Conservation (phyloP, 1,140 invertebrate species). For the Penaeus japonicus region DNA sequence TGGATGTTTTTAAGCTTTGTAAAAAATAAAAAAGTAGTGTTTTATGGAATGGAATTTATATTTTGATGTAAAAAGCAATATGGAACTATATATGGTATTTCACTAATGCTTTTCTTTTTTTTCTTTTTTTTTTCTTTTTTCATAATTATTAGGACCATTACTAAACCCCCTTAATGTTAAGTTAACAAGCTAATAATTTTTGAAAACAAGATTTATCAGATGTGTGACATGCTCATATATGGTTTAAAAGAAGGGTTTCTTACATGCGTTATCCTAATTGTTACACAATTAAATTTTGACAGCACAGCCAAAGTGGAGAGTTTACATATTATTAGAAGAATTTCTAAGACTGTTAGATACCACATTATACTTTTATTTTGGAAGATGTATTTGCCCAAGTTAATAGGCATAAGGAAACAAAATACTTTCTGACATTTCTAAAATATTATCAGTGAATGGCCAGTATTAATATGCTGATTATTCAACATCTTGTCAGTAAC, state of each 20-base stretch:
- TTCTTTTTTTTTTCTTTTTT: not conserved
- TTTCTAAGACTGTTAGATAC: too few relatives aligned
- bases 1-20: conserved; percentile 17
- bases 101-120: conserved; percentile 14
- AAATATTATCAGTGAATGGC: too few relatives aligned
- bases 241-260: conserved; percentile 31
- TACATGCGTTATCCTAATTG: not conserved
- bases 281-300: conserved; percentile 27
- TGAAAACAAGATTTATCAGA: conserved; percentile 6
- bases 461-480: too few relatives aligned
- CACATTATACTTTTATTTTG: too few relatives aligned
- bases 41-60: conserved; percentile 13
- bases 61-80: conserved; percentile 37
- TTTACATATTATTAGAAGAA: not conserved
- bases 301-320: conserved; percentile 45
- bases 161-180: not conserved
- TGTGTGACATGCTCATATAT: conserved; percentile 21
- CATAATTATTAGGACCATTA: conserved; percentile 15
- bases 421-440: too few relatives aligned
- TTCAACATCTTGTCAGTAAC: too few relatives aligned
- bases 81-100: conserved; percentile 32
- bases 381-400: too few relatives aligned
- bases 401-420: too few relatives aligned
- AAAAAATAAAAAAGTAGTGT: conserved; percentile 7
- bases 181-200: conserved; percentile 17